These are phyloP conservation scores for Hylaeus volcanicus DNA, from an alignment of 1,140 invertebrate genomes.

Conservation along the genomic window DNA sequence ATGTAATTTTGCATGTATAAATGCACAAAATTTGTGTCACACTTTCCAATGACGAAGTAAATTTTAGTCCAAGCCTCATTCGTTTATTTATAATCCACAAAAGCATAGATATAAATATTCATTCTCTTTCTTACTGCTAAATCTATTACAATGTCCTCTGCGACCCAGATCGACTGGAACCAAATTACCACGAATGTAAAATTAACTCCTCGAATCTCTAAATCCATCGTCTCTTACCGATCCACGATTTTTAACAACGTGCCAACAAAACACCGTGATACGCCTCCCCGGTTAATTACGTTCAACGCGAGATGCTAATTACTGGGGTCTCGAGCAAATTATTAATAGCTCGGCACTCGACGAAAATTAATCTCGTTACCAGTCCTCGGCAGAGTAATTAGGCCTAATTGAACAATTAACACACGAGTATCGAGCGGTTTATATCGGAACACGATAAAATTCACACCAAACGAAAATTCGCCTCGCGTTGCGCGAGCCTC, in stretches of 20 bases:
- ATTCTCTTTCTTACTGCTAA: background rate
- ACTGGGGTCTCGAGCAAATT: conserved; percentile 4
- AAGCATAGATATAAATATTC: too few species aligned
- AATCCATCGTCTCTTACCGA: background rate
- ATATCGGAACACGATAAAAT: background rate
- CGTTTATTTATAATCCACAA: too few species aligned
- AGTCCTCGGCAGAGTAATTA: background rate
- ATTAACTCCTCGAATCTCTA: background rate
- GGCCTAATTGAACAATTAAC: conserved; percentile 22
- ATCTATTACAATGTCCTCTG: background rate
- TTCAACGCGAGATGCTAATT: conserved; percentile 28
- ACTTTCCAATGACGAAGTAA: too few species aligned
- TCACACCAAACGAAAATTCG: background rate
- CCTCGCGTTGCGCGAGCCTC: background rate
- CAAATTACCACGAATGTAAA: background rate
- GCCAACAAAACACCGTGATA: background rate
- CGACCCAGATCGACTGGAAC: background rate
- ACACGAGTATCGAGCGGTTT: background rate
- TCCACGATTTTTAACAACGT: background rate
- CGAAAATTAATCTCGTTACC: conserved; percentile 2
- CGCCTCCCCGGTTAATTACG: conserved; percentile 1
- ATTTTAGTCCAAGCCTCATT: too few species aligned
- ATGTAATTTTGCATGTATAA: too few species aligned
- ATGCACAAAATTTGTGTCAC: too few species aligned
- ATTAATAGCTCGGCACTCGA: conserved; percentile 25